Conservation (phyloP, 1,140 invertebrate species). For the Leptonema lineaticorne region DNA sequence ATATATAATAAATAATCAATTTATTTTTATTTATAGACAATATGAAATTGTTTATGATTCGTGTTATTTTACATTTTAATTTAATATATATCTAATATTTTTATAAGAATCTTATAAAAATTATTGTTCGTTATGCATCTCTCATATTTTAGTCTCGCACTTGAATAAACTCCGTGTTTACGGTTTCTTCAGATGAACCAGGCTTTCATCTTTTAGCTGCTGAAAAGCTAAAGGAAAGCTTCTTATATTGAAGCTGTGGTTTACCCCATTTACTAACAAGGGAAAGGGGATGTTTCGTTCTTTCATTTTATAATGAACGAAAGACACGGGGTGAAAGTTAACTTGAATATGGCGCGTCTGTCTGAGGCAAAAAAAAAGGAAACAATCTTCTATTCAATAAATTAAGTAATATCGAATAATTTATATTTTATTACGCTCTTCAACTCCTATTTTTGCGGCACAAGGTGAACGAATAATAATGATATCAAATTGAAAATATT, state of each 20-base stretch:
- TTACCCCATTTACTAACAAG: constrained; percentile 5
- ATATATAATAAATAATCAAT: no score
- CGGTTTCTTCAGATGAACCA: not conserved
- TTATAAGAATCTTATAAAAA: no score
- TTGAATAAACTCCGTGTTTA: no score
- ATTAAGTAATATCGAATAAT: not conserved
- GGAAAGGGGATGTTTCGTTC: constrained; percentile 1
- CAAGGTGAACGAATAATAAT: no score
- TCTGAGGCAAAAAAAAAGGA: not conserved
- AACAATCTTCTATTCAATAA: not conserved
- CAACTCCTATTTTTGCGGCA: not conserved
- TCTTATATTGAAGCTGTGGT: not conserved
- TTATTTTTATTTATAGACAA: no score
- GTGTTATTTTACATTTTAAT: no score
- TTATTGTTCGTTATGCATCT: no score
- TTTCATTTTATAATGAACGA: not conserved
- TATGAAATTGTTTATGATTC: no score
- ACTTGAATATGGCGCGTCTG: not conserved
- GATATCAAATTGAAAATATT: constrained; percentile 9
- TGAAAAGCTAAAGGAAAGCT: not conserved
- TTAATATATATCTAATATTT: no score
- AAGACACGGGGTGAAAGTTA: not conserved
- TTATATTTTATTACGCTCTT: not conserved
- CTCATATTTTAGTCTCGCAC: no score
- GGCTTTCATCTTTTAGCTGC: not conserved